These are phyloP conservation scores for Drosophila teissieri DNA, from an alignment of 1,140 invertebrate genomes.

Conservation along the genomic window DNA sequence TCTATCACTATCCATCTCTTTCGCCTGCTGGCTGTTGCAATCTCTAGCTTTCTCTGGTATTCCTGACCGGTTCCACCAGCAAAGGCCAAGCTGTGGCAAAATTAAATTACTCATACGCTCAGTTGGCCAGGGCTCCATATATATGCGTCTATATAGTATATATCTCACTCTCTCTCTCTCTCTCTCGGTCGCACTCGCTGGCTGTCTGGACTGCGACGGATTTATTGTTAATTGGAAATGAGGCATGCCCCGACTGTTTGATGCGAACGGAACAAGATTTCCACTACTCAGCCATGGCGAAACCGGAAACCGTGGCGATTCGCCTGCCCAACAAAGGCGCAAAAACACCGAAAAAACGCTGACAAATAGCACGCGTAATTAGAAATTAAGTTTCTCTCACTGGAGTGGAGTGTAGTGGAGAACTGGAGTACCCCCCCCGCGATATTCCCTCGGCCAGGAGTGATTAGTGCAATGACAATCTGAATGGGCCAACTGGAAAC, in stretches of 20 bases:
- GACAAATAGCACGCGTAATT: constrained; percentile 80
- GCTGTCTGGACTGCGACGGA: constrained; percentile 59
- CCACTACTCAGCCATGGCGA: constrained; percentile 60
- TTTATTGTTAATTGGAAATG: constrained; percentile 82
- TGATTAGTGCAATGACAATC: constrained; percentile 64
- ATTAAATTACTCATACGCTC: constrained; percentile 82
- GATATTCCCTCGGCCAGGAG: constrained; percentile 21
- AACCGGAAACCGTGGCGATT: constrained; percentile 2
- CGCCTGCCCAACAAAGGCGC: constrained; percentile 6
- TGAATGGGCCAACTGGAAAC: constrained; percentile 54
- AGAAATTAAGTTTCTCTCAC: constrained; percentile 74
- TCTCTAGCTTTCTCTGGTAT: constrained; percentile 26
- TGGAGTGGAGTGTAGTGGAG: not conserved
- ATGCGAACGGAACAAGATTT: constrained; percentile 75
- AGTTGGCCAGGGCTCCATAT: constrained; percentile 58
- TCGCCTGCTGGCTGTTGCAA: constrained; percentile 5
- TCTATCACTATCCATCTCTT: constrained; percentile 9
- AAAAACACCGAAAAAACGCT: constrained; percentile 61
- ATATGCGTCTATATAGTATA: not conserved
- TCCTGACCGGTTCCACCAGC: constrained; percentile 52
- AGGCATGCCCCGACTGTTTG: constrained; percentile 78
- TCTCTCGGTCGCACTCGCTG: constrained; percentile 2
- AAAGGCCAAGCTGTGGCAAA: constrained; percentile 77
- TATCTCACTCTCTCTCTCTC: not conserved
- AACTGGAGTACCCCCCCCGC: not conserved